Evolutionary conservation across 2,888 invertebrate species (phyloP).

Genomic region (Nephrotoma guestfalica): DNA sequence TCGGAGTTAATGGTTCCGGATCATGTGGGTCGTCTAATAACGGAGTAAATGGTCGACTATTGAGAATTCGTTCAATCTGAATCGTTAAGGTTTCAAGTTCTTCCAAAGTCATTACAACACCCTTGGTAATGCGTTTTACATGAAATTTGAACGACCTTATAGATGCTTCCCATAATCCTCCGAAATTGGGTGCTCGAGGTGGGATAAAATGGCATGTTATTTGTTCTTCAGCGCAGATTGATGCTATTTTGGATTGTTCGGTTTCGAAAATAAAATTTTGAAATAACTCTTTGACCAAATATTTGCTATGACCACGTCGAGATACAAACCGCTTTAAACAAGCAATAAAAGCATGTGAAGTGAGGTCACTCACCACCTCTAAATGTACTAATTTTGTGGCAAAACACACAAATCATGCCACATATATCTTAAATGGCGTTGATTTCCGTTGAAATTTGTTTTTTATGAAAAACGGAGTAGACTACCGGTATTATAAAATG

Average conservation of each 20-base stretch:
- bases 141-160: too few relatives aligned
- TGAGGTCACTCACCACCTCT: constrained; percentile 7
- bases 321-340: background rate
- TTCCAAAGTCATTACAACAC: background rate
- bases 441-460: background rate
- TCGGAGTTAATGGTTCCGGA: too few relatives aligned
- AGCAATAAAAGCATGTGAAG: background rate
- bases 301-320: background rate
- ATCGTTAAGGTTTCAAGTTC: too few relatives aligned
- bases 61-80: background rate
- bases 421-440: constrained; percentile 7
- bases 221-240: too few relatives aligned
- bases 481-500: constrained; percentile 12
- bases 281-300: too few relatives aligned
- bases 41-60: background rate
- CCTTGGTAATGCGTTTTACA: background rate
- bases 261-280: too few relatives aligned
- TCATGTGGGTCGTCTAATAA: too few relatives aligned
- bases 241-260: too few relatives aligned
- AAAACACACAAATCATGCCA: constrained; percentile 9
- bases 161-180: too few relatives aligned
- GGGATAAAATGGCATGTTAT: too few relatives aligned
- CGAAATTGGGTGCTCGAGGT: too few relatives aligned
- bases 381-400: constrained; percentile 8
- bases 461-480: constrained; percentile 5